Base-by-base conservation (phyloP, 2,888 invertebrate genomes). In the Alitta virens region DNA sequence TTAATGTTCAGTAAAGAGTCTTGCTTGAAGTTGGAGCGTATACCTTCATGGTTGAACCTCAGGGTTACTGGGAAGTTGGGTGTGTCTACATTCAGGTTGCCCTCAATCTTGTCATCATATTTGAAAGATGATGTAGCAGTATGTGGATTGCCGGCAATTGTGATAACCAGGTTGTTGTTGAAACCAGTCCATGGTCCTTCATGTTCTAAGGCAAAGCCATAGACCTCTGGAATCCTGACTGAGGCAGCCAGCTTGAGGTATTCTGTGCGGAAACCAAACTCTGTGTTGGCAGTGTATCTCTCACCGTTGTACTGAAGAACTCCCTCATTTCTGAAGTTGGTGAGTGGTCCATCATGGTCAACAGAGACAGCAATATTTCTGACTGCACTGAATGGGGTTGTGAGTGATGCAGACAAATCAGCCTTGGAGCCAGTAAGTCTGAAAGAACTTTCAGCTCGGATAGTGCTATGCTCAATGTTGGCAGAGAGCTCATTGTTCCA, bases 291-390 rank as follows among this genome's bases (percentile, higher is more conserved):
- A 7, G 38, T 52, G 25, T 59, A 54, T 21, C 21, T 46, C n/a
- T 53, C 18, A n/a, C 51, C 56, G 38, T 57, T 56, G 54, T 56
- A 63, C n/a, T 21, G 60, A 23, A 65, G n/a, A 12, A 46, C 43
- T 7, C 57, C 56, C 12, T 56, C 43, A 42, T 60, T 63, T 54
- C 38, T 63, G 57, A 65, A 65, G 54, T 52, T 43, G 14, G 18
- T 57, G 26, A 40, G 14, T 5, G 50, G 27, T 23, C 66, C 66
- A 14, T 43, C 42, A 43, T 66, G 66, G 25, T 49, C 46, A 18
- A 46, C 46, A 12, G 46, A 12, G 3, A 46, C 9, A 18, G 7
- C n/a, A n/a, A 46, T 46, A 18, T 46, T 21, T 21, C 21, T n/a
- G n/a, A 18, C 18, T 12, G n/a, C 25, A 23, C 23, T 52, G 52